Percentiles rank a stretch among this genome's conserved stretches.
phyloP scores from a whole-genome alignment of 1,140 invertebrate species.

The Tetramorium parvispinum region DNA sequence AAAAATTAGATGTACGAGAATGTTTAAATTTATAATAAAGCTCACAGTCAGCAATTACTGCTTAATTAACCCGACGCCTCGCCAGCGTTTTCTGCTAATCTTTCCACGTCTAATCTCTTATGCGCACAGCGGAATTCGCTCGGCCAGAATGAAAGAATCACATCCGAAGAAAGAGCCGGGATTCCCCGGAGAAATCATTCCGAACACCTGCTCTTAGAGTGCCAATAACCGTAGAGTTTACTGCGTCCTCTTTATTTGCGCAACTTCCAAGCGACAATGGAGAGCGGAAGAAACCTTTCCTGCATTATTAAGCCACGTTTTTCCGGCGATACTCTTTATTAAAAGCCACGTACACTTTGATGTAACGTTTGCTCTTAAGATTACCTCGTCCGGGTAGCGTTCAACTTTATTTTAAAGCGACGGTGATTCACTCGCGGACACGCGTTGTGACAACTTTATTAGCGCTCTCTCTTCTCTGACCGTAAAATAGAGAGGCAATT shows the following conservation, averaged over 20 bases:
- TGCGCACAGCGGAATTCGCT: slow-evolving; percentile 16
- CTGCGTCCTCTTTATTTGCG: slow-evolving; percentile 68
- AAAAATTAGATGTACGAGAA: slow-evolving; percentile 18
- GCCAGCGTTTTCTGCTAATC: slow-evolving; percentile 34
- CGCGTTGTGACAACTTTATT: slow-evolving; percentile 1
- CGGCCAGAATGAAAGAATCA: slow-evolving; percentile 62
- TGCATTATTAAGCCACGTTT: slow-evolving; percentile 72
- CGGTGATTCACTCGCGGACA: background rate
- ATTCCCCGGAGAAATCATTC: slow-evolving; percentile 74
- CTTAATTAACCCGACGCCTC: background rate
- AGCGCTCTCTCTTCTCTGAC: background rate
- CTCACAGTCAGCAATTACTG: background rate
- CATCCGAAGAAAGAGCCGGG: slow-evolving; percentile 38
- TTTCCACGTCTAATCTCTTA: slow-evolving; percentile 59
- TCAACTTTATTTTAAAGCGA: slow-evolving; percentile 20
- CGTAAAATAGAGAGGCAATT: background rate
- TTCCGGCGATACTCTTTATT: slow-evolving; percentile 66
- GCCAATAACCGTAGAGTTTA: slow-evolving; percentile 73
- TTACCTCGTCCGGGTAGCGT: background rate
- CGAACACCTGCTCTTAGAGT: slow-evolving; percentile 76
- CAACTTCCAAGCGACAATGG: slow-evolving; percentile 49
- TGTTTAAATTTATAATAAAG: slow-evolving; percentile 27
- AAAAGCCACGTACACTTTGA: slow-evolving; percentile 69
- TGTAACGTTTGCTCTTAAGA: slow-evolving; percentile 62
- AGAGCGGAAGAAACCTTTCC: slow-evolving; percentile 64